Percentiles rank a stretch among this genome's conserved stretches.
Evolutionary conservation across 2,888 invertebrate species (phyloP).

Genomic region (Gonocerus acuteangulatus): DNA sequence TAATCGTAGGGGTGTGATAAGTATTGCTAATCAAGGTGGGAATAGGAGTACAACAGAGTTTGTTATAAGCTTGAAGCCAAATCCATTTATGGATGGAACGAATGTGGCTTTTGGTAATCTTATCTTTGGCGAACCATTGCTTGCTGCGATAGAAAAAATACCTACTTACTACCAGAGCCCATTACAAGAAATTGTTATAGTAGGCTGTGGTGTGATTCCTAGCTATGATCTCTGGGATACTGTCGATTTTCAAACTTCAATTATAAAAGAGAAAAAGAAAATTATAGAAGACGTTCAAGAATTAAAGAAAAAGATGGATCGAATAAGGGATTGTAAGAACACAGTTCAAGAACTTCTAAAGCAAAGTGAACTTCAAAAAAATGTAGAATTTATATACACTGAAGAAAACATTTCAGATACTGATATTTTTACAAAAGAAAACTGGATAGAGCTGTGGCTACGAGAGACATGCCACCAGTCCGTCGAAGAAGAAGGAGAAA

Average conservation of each 20-base stretch:
- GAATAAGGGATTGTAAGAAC: background rate
- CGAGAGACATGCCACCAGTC: no score
- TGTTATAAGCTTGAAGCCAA: slow-evolving; percentile 56
- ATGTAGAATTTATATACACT: background rate
- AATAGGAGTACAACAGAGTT: slow-evolving; percentile 52
- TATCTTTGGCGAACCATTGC: slow-evolving; percentile 43
- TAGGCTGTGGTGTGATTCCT: slow-evolving; percentile 23
- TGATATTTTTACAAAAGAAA: no score
- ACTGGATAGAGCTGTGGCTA: no score
- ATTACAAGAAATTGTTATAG: slow-evolving; percentile 17
- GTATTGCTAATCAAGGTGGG: slow-evolving; percentile 5
- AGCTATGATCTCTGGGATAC: background rate
- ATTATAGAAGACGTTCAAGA: background rate
- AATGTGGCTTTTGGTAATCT: slow-evolving; percentile 62
- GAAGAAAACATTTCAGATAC: background rate
- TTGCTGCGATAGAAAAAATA: slow-evolving; percentile 54
- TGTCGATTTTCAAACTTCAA: background rate
- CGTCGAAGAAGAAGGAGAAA: no score
- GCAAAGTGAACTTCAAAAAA: background rate
- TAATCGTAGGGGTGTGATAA: slow-evolving; percentile 1
- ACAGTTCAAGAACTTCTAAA: background rate
- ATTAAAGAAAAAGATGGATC: background rate
- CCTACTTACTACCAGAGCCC: slow-evolving; percentile 58
- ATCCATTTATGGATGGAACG: slow-evolving; percentile 61
- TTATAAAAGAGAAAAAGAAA: slow-evolving; percentile 7